Conservation (phyloP, 1,140 invertebrate genomes). For the Helicorthomorpha holstii region DNA sequence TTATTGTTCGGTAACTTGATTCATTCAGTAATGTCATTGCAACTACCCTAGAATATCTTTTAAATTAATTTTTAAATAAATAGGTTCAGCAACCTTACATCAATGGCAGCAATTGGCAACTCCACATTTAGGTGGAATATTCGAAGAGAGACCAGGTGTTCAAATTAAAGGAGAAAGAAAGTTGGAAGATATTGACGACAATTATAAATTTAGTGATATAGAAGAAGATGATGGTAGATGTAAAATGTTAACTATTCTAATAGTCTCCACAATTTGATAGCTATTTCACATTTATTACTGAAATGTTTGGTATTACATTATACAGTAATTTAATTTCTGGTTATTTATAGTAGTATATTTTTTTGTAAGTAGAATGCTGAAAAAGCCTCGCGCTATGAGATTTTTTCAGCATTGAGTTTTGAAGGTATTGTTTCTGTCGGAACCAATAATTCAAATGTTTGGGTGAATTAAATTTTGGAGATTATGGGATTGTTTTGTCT, state of each 20-base stretch:
- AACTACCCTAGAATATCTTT: no score
- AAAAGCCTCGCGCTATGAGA: no score
- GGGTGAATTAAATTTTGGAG: no score
- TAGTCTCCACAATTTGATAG: neutral
- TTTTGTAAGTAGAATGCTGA: no score
- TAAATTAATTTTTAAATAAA: no score
- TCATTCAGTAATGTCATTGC: no score
- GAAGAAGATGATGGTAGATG: conserved; percentile 62
- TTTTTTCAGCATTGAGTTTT: no score
- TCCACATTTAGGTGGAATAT: conserved; percentile 69
- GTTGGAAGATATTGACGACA: conserved; percentile 53
- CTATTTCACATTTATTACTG: neutral
- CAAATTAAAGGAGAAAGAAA: conserved; percentile 63
- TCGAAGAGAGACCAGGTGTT: conserved; percentile 80
- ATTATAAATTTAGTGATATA: conserved; percentile 64
- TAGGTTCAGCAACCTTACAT: conserved; percentile 65
- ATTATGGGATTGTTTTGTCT: no score
- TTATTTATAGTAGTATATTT: conserved; percentile 12
- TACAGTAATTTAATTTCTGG: conserved; percentile 10
- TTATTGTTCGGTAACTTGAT: no score
- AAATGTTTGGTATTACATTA: no score
- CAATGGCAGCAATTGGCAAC: conserved; percentile 89
- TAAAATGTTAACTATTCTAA: conserved; percentile 1
- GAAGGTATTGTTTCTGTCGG: no score
- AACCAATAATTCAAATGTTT: no score